Evolutionary conservation across 2,888 invertebrate species (phyloP), one percentile per base, ranked within the genome.

Genomic region (Drosophila picticornis): DNA sequence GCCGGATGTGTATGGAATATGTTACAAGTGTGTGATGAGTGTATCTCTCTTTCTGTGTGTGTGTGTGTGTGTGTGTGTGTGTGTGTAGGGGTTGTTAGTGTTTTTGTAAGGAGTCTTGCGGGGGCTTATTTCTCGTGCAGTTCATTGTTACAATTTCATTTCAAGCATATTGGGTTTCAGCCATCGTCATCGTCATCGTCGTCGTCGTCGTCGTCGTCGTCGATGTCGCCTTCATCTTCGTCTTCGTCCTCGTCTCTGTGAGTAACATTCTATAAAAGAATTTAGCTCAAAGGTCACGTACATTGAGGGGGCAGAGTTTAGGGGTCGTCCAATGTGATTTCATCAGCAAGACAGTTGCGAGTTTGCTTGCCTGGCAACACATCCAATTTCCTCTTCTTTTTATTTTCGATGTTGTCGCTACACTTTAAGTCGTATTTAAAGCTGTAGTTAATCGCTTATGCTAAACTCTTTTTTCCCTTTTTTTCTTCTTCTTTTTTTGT

Each of bases 81-180:
- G 38, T 65, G 48, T 62, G 63, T 70, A 40, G 66, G 67, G 70
- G 77, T 51, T 69, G 51, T 55, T 57, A 60, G 71, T 67, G 46
- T 68, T 65, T 80, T 48, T 60, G 62, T 10, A 66, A 64, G 65
- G 71, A 11, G 16, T 51, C 74, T 63, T 69, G 61, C 56, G 57
- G 40, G 32, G 38, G 62, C 36, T 71, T 66, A 50, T 59, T 62
- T 58, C 50, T 65, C 74, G 65, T 72, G 61, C 70, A 79, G 78
- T 85, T 85, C 83, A 84, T 85, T 84, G 84, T 84, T 83, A 85
- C 86, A 84, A 85, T 85, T 86, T 82, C 76, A 84, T 86, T 84
- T 84, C 76, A 82, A 84, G 78, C 85, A 84, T 84, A 84, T 84
- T 84, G 85, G 76, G 78, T 86, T 84, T 84, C 86, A 80, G 71